These are phyloP conservation scores for Achlya flavicornis DNA, from an alignment of 2,888 invertebrate genomes.

Conservation along the genomic window DNA sequence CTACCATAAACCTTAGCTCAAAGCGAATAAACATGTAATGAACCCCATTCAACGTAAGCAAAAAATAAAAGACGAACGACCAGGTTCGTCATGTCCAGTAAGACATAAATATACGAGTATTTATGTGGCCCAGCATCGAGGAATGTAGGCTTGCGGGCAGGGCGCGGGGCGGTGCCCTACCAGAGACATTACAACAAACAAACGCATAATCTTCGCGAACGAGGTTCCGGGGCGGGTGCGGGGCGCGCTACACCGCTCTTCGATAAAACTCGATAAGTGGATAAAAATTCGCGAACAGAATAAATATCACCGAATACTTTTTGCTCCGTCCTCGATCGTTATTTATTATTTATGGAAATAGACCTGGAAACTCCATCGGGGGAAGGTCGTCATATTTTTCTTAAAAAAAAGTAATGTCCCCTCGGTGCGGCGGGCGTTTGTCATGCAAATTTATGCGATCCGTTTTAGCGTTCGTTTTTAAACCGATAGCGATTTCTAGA, in stretches of 20 bases:
- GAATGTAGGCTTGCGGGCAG: not conserved
- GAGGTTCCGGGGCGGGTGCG: not conserved
- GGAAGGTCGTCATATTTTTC: conserved; percentile 81
- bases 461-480: conserved; percentile 74
- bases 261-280: conserved; percentile 71
- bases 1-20: not conserved
- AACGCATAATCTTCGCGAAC: not conserved
- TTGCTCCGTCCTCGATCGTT: conserved; percentile 75
- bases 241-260: conserved; percentile 15
- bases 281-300: conserved; percentile 76
- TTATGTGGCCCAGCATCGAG: not conserved
- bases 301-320: conserved; percentile 77
- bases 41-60: not conserved
- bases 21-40: conserved; percentile 1
- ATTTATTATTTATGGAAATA: conserved; percentile 83
- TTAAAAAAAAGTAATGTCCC: conserved; percentile 79
- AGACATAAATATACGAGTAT: not conserved
- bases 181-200: not conserved
- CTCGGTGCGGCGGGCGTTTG: conserved; percentile 66
- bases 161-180: not conserved
- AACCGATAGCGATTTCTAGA: conserved; percentile 77
- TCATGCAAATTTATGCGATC: conserved; percentile 82
- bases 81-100: not conserved
- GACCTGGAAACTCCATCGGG: conserved; percentile 74
- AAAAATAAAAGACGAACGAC: not conserved